These are phyloP conservation scores for Porites lobata DNA, from an alignment of 92 coral and sea anemone genomes.

Conservation along the genomic window DNA sequence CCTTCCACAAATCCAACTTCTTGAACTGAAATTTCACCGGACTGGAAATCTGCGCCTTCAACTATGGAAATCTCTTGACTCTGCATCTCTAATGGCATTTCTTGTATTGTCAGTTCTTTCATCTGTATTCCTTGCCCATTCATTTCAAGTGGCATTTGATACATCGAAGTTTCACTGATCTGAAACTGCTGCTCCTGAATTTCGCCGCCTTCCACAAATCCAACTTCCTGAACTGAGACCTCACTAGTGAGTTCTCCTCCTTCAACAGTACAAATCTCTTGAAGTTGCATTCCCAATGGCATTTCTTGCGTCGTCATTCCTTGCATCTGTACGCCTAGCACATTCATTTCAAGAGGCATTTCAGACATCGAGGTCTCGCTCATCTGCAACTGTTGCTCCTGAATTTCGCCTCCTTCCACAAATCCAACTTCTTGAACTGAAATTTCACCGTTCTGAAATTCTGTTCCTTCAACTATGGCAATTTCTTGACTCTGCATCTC, in stretches of 20 bases:
- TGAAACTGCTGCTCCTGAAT: constrained; percentile 18
- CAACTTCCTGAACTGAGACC: constrained; percentile 14
- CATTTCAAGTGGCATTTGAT: constrained; percentile 47
- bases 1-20: constrained; percentile 15
- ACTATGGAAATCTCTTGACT: not conserved
- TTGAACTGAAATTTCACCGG: not conserved
- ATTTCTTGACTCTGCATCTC: constrained; percentile 2
- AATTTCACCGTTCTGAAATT: too few relatives aligned
- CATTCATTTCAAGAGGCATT: constrained; percentile 56
- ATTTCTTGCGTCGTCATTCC: constrained; percentile 39
- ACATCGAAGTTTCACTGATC: constrained; percentile 17
- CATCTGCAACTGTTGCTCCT: not conserved
- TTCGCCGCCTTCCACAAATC: not conserved
- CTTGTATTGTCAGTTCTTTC: constrained; percentile 8
- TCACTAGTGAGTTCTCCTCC: not conserved
- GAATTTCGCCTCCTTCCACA: too few relatives aligned
- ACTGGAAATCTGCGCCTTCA: too few relatives aligned
- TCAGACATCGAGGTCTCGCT: constrained; percentile 15
- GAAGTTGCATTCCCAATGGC: constrained; percentile 38
- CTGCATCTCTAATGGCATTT: not conserved
- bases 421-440: too few relatives aligned
- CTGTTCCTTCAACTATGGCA: not conserved
- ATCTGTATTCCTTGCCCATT: constrained; percentile 18
- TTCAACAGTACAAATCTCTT: constrained; percentile 9
- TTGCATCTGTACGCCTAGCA: constrained; percentile 6